Percentiles rank a stretch among this genome's conserved stretches.
These are phyloP conservation scores for Polietes domitor DNA, from an alignment of 2,888 invertebrate genomes.

Conservation along the genomic window DNA sequence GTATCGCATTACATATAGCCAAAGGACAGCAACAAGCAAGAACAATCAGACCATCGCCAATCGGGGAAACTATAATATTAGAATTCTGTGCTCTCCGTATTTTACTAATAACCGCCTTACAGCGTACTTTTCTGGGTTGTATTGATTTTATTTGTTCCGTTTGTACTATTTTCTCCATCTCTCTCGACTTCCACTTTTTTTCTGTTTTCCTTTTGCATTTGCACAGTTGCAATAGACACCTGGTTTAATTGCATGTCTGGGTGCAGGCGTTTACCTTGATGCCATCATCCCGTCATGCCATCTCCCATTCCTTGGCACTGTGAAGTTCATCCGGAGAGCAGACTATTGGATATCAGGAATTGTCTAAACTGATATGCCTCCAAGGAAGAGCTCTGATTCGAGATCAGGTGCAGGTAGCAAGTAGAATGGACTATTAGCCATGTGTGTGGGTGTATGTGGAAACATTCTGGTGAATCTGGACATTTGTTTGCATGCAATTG, in stretches of 20 bases:
- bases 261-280: not conserved
- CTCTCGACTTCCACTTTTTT: not conserved
- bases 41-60: not conserved
- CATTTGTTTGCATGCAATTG: not conserved
- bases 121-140: not conserved
- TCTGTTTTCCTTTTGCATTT: not conserved
- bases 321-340: not conserved
- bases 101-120: not conserved
- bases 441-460: not conserved
- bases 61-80: too few species aligned
- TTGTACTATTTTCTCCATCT: not conserved
- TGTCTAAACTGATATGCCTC: constrained; percentile 56
- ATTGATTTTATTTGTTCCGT: constrained; percentile 5
- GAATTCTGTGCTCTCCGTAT: too few species aligned
- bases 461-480: not conserved
- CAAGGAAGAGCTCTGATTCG: constrained; percentile 48
- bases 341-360: not conserved
- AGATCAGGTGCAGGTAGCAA: constrained; percentile 3
- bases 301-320: not conserved
- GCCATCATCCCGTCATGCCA: not conserved
- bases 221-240: constrained; percentile 58
- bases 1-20: not conserved
- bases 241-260: constrained; percentile 61
- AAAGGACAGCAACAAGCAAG: too few species aligned
- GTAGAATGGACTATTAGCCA: not conserved